These are phyloP conservation scores for Troides aeacus DNA, from an alignment of 2,888 invertebrate genomes.

Conservation along the genomic window DNA sequence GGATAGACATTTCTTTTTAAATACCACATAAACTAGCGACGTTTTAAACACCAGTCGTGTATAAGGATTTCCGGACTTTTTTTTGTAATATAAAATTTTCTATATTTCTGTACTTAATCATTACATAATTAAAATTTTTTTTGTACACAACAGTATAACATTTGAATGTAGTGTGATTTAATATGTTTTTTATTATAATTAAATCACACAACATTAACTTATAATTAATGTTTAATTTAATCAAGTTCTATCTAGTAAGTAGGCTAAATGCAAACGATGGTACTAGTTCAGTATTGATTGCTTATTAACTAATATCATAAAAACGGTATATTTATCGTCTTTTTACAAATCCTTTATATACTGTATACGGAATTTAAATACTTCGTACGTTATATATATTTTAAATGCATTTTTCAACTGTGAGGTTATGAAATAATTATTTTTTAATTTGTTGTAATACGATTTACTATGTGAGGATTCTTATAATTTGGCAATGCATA, in stretches of 20 bases:
- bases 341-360: constrained; percentile 38
- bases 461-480: not conserved
- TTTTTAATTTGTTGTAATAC: not conserved
- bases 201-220: not conserved
- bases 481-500: not conserved
- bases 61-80: not conserved
- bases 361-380: constrained; percentile 12
- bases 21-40: constrained; percentile 30
- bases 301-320: constrained; percentile 50
- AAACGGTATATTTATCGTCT: constrained; percentile 53
- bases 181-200: too few species aligned
- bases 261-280: constrained; percentile 7
- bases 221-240: not conserved
- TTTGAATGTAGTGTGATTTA: not conserved
- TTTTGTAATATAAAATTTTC: not conserved
- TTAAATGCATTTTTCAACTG: not conserved
- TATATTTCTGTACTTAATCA: not conserved
- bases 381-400: not conserved
- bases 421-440: too few species aligned
- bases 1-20: constrained; percentile 42
- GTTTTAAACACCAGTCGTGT: not conserved
- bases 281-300: constrained; percentile 28
- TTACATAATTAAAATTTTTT: too few species aligned
- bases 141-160: not conserved
- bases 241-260: constrained; percentile 10